These are phyloP conservation scores for Apotomis betuletana DNA, from an alignment of 2,888 invertebrate species.

Conservation along the genomic window DNA sequence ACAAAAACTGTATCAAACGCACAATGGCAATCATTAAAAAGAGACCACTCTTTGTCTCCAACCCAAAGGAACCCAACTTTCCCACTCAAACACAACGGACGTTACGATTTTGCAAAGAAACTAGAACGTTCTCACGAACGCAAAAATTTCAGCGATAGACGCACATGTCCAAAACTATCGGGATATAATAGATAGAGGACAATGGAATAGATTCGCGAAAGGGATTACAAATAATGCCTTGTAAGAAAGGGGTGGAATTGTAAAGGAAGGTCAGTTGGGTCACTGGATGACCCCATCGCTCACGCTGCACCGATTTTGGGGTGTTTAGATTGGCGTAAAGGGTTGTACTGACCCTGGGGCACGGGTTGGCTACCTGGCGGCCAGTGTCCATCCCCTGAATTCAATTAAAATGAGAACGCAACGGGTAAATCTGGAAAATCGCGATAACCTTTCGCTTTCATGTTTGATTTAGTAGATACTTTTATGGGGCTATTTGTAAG, in stretches of 20 bases:
- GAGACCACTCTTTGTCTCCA: constrained; percentile 79
- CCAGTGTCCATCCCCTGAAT: constrained; percentile 66
- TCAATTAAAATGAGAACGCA: constrained; percentile 80
- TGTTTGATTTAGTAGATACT: constrained; percentile 56
- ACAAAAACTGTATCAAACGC: constrained; percentile 76
- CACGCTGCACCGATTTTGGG: constrained; percentile 80
- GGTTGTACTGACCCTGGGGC: constrained; percentile 76
- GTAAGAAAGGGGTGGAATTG: constrained; percentile 78
- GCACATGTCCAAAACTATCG: constrained; percentile 63
- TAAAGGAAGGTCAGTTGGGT: constrained; percentile 76
- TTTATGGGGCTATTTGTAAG: constrained; percentile 61
- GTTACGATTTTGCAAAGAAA: constrained; percentile 82
- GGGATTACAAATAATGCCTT: constrained; percentile 84
- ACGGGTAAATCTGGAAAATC: constrained; percentile 73
- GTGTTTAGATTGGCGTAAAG: constrained; percentile 79
- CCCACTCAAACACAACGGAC: constrained; percentile 66
- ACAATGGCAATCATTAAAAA: constrained; percentile 82
- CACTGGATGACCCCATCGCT: constrained; percentile 82
- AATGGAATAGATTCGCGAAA: constrained; percentile 84
- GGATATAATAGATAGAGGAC: constrained; percentile 69
- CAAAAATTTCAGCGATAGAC: constrained; percentile 79
- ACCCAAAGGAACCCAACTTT: constrained; percentile 67
- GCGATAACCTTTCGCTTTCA: constrained; percentile 73
- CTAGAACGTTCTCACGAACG: constrained; percentile 81
- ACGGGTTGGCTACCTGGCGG: constrained; percentile 77